Percentiles rank a stretch among this genome's conserved stretches.
phyloP scores from a whole-genome alignment of 2,888 invertebrate genomes.

The Nowickia ferox region DNA sequence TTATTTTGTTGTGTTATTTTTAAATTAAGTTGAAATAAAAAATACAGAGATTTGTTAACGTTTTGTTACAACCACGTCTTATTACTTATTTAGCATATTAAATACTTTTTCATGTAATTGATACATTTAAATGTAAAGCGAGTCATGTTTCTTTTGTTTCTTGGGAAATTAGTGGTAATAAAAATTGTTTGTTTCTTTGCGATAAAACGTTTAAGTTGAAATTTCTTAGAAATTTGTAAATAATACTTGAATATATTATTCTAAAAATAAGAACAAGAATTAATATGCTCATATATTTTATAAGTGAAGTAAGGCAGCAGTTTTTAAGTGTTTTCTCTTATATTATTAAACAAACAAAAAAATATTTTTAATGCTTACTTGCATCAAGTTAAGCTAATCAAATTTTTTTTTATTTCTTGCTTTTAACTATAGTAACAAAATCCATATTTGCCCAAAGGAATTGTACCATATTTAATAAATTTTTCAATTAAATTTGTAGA shows the following conservation, averaged over 20 bases:
- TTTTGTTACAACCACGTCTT: slow-evolving; percentile 53
- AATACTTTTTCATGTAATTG: slow-evolving; percentile 58
- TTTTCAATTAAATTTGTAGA: too few relatives aligned
- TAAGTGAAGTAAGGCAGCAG: too few relatives aligned
- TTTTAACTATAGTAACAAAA: too few relatives aligned
- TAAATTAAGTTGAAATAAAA: background rate
- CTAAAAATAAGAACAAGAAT: too few relatives aligned
- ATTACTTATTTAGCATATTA: slow-evolving; percentile 68
- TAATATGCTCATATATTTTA: too few relatives aligned
- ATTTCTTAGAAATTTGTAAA: background rate
- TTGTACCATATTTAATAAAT: too few relatives aligned
- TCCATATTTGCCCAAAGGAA: too few relatives aligned
- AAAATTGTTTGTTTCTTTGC: background rate
- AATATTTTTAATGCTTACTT: too few relatives aligned
- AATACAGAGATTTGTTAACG: slow-evolving; percentile 30
- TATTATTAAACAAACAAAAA: too few relatives aligned
- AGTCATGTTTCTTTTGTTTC: background rate
- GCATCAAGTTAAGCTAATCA: too few relatives aligned
- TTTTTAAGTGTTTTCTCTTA: too few relatives aligned
- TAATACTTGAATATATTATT: background rate
- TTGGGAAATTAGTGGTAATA: background rate
- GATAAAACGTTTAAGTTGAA: background rate
- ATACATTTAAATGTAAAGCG: slow-evolving; percentile 59
- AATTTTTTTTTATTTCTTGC: too few relatives aligned
- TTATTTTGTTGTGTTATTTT: background rate